Evolutionary conservation across 2,888 invertebrate genomes (phyloP).

Genomic region (Plebejus argus): DNA sequence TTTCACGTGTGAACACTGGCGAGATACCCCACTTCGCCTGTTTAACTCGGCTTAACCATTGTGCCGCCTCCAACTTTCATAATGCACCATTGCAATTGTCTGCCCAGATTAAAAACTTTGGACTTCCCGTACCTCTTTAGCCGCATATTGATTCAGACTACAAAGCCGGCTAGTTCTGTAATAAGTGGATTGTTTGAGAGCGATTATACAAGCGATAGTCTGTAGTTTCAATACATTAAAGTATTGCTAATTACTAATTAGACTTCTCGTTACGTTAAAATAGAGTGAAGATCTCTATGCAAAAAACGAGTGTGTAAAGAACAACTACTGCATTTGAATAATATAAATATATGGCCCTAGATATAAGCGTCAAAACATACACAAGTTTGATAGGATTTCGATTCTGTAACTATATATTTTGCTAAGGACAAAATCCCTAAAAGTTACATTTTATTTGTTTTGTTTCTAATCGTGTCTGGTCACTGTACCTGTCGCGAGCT

Average conservation of each 20-base stretch:
- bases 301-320: no score
- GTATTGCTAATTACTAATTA: not conserved
- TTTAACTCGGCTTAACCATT: conserved; percentile 62
- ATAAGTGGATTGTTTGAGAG: conserved; percentile 4
- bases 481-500: not conserved
- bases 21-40: conserved; percentile 65
- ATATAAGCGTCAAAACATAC: no score
- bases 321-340: no score
- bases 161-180: conserved; percentile 26
- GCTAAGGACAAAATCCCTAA: not conserved
- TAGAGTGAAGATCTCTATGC: not conserved
- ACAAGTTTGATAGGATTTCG: not conserved
- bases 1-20: conserved; percentile 30
- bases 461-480: not conserved
- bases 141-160: conserved; percentile 33
- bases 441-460: not conserved
- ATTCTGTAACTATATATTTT: not conserved
- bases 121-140: conserved; percentile 45
- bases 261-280: not conserved
- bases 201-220: not conserved
- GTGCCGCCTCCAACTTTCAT: conserved; percentile 54
- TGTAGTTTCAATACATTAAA: not conserved
- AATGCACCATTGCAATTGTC: conserved; percentile 51
- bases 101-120: conserved; percentile 46
- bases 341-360: no score